Evolutionary conservation across 2,797 vertebrate genomes (phyloP), one percentile per base, ranked within the genome.

Genomic region (Pangasius djambal): DNA sequence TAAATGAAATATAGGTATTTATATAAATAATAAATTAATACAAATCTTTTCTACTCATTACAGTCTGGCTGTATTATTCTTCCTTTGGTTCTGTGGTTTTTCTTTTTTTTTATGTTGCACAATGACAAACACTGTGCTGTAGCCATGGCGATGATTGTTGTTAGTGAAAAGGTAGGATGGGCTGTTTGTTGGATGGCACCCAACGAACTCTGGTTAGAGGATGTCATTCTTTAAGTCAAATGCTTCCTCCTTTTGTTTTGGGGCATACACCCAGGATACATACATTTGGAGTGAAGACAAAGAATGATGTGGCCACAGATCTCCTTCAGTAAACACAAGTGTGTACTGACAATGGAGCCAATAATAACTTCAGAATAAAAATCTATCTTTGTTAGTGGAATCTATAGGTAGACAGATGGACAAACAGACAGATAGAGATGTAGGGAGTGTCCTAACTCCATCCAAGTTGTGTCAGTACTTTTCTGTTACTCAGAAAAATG

Each of bases 181-280:
- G 48, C 25, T 28, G 78, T 87, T 84, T 87, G 59, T 59, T 25
- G 50, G 6, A 52, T 37, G 59, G 69, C 85, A 55, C 63, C 86
- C 89, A 52, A 65, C 75, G 34, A 77, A 34, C 48, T 57, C 70
- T 28, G 59, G 44, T 28, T 52, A n/a, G 75, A 86, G 88, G 65
- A 89, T 61, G 84, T 61, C 31, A 25, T n/a, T n/a, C 20, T 61
- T 22, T 87, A 57, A 59, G 61, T 6, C 16, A 55, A 55, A 31
- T 25, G 34, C 61, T 87, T 89, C 89, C 81, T 84, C 48, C 70
- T 59, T 84, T 89, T 89, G 89, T 89, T 67, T 52, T 34, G 5
- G 9, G 69, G 16, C 59, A 48, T 75, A 72, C 28, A 31, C 34
- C 3, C 5, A 59, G 37, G 74, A 72, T 61, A 28, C 18, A 83